Evolutionary conservation across 2,113 vertebrate species (phyloP).

Genomic region (Megaceryle maxima): DNA sequence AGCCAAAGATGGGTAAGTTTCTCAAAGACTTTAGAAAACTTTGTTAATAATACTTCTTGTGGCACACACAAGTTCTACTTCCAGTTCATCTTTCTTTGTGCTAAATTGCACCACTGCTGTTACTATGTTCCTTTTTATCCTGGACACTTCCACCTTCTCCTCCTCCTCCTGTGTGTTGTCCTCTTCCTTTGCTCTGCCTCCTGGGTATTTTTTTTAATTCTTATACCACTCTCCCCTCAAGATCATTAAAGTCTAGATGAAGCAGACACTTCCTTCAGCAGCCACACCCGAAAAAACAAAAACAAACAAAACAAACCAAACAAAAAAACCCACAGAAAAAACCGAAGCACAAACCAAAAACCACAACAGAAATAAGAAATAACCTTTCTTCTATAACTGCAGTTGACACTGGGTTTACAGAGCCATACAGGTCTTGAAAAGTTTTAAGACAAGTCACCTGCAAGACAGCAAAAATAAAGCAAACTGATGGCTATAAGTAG

Average conservation of each 20-base stretch:
- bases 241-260: neutral
- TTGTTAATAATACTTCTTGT: neutral
- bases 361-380: neutral
- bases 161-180: neutral
- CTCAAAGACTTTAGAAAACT: neutral
- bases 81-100: neutral
- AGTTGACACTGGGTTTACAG: neutral
- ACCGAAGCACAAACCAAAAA: too few relatives aligned
- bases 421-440: neutral
- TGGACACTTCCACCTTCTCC: neutral
- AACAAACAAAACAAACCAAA: too few relatives aligned
- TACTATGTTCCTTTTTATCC: neutral
- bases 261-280: neutral
- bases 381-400: neutral
- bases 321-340: too few relatives aligned
- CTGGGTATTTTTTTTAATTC: neutral
- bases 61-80: neutral
- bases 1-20: neutral
- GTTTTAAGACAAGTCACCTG: neutral
- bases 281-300: neutral
- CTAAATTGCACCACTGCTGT: neutral
- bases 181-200: neutral
- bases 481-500: neutral
- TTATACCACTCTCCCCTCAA: neutral
- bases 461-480: neutral